These are phyloP conservation scores for Drosophila elegans DNA, from an alignment of 1,140 invertebrate species.

Conservation along the genomic window DNA sequence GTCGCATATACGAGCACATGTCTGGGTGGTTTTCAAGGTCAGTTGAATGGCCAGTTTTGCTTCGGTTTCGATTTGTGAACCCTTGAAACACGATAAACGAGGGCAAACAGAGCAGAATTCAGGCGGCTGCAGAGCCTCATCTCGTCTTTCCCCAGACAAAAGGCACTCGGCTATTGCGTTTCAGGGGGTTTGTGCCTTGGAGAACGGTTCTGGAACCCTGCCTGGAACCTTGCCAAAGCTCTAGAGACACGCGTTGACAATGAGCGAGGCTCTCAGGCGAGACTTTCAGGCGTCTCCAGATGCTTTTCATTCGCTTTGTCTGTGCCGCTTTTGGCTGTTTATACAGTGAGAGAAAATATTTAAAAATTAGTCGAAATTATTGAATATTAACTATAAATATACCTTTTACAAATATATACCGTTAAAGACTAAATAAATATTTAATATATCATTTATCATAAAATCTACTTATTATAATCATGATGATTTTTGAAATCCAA, in stretches of 20 bases:
- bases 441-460: too few species aligned
- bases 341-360: constrained; percentile 3
- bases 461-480: too few species aligned
- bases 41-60: constrained; percentile 43
- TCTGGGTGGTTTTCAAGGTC: constrained; percentile 49
- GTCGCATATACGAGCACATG: constrained; percentile 10
- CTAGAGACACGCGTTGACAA: constrained; percentile 58
- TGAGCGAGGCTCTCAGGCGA: constrained; percentile 70
- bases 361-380: too few species aligned
- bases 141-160: constrained; percentile 67
- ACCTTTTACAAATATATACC: too few species aligned
- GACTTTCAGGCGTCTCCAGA: constrained; percentile 58
- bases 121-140: constrained; percentile 26
- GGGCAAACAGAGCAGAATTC: constrained; percentile 25
- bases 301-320: constrained; percentile 29
- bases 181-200: constrained; percentile 14
- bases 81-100: constrained; percentile 44
- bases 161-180: constrained; percentile 55
- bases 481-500: too few species aligned
- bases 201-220: constrained; percentile 25
- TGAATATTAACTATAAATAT: too few species aligned
- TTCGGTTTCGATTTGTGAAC: constrained; percentile 18
- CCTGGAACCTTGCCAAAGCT: constrained; percentile 54
- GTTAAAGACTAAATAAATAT: too few species aligned
- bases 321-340: constrained; percentile 37